Conservation (phyloP, 2,113 vertebrate genomes). For the Dicrurus megarhynchus region DNA sequence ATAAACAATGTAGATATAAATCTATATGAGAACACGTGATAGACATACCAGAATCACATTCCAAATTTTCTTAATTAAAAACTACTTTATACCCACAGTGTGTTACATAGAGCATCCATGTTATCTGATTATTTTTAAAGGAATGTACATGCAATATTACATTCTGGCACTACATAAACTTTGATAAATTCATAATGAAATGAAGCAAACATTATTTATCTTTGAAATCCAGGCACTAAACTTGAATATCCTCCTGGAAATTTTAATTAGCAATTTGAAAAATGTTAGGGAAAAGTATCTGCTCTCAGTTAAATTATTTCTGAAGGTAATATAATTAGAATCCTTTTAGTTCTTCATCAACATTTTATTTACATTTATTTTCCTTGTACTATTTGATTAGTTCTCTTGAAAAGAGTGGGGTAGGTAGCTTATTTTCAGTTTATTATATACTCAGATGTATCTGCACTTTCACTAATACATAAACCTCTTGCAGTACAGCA, state of each 20-base stretch:
- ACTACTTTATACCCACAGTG: not conserved
- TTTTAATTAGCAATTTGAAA: slow-evolving; percentile 72
- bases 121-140: slow-evolving; percentile 43
- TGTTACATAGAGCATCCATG: not conserved
- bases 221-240: slow-evolving; percentile 66
- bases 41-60: slow-evolving; percentile 4
- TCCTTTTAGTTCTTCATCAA: slow-evolving; percentile 78
- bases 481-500: not conserved
- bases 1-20: not conserved
- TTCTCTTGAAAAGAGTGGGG: slow-evolving; percentile 35
- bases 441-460: not conserved
- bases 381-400: slow-evolving; percentile 52
- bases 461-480: not conserved
- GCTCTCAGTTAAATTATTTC: slow-evolving; percentile 76
- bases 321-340: slow-evolving; percentile 76
- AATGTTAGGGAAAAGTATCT: slow-evolving; percentile 64
- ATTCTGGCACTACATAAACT: slow-evolving; percentile 1
- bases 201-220: slow-evolving; percentile 48
- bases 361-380: slow-evolving; percentile 77
- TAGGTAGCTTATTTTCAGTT: slow-evolving; percentile 34
- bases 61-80: slow-evolving; percentile 51
- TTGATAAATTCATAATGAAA: slow-evolving; percentile 49
- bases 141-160: not conserved
- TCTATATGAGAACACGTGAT: not conserved
- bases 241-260: slow-evolving; percentile 66